These are phyloP conservation scores for Sebastes reedi DNA, from an alignment of 2,797 vertebrate species.

Conservation along the genomic window DNA sequence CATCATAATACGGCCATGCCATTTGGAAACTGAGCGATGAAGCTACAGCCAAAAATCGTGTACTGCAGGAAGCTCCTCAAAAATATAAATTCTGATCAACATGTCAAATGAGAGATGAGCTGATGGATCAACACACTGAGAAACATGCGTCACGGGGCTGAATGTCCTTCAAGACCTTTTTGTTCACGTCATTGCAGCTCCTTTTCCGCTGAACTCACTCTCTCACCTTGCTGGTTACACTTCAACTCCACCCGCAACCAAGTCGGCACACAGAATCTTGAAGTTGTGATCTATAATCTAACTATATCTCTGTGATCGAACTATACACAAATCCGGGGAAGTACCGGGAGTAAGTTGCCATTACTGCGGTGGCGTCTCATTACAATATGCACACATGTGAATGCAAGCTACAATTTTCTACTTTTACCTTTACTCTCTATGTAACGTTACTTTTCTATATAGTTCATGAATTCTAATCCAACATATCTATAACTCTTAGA, in stretches of 20 bases:
- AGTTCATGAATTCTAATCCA: no score
- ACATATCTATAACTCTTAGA: no score
- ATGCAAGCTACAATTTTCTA: no score
- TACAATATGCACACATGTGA: no score
- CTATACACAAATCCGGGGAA: no score
- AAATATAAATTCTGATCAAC: constrained; percentile 26
- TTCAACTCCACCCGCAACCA: background rate
- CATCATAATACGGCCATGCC: constrained; percentile 69
- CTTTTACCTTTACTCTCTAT: no score
- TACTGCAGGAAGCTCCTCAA: constrained; percentile 13
- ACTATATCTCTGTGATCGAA: no score
- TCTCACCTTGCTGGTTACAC: background rate
- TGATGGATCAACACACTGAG: background rate
- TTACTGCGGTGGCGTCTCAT: no score
- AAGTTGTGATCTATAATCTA: background rate
- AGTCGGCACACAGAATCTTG: background rate
- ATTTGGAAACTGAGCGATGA: constrained; percentile 56
- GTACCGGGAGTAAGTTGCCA: no score
- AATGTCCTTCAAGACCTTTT: background rate
- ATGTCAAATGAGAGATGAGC: constrained; percentile 29
- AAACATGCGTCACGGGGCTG: background rate
- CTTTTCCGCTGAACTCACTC: background rate
- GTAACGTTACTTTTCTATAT: no score
- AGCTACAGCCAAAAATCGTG: constrained; percentile 42
- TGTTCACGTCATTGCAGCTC: background rate